These are phyloP conservation scores for Pristionchus arcanus DNA, from an alignment of 2,888 invertebrate species.

Conservation along the genomic window DNA sequence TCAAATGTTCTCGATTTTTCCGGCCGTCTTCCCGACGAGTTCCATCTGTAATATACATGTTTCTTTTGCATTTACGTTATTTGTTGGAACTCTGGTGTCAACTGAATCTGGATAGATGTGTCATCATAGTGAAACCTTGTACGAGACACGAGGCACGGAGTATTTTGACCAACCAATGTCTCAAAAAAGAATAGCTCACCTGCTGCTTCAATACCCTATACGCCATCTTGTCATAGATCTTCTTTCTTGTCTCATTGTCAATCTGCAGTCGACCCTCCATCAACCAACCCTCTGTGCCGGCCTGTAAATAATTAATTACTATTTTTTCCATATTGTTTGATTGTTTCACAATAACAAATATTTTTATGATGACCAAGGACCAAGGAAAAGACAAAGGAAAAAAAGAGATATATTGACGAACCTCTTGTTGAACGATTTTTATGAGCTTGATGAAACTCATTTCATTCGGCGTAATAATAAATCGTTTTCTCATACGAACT, in stretches of 20 bases:
- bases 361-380: not conserved
- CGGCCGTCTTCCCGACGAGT: slow-evolving; percentile 1
- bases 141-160: no score
- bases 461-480: no score
- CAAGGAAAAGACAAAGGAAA: not conserved
- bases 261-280: slow-evolving; percentile 32
- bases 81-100: no score
- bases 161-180: no score
- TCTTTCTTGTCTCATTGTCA: not conserved
- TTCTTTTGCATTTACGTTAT: no score
- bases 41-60: not conserved
- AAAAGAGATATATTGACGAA: no score
- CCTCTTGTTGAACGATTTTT: no score
- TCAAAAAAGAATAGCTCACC: not conserved
- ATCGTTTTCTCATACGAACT: no score
- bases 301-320: not conserved
- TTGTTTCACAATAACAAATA: not conserved
- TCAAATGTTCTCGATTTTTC: not conserved
- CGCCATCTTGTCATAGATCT: slow-evolving; percentile 16
- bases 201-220: not conserved
- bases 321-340: no score
- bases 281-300: slow-evolving; percentile 10
- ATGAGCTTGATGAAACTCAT: no score
- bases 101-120: no score
- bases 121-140: no score